Evolutionary conservation across 1,140 invertebrate genomes (phyloP), one percentile per base, ranked within the genome.

Genomic region (Lasioglossum baleicum): DNA sequence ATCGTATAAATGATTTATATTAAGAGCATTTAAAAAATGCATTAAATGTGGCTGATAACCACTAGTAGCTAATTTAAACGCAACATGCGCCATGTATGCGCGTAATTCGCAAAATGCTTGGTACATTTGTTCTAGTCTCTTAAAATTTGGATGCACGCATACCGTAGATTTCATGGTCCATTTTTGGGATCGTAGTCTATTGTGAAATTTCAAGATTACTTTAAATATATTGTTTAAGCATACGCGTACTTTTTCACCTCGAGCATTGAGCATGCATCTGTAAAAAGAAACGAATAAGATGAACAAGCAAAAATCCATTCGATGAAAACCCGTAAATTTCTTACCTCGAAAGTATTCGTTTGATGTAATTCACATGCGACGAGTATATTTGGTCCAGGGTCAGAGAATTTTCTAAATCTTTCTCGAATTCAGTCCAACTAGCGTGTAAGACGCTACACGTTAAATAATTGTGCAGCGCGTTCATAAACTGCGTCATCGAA

Each of bases 401-500:
- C 8, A 93, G 92, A 0, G 94, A 95, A 60, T 93, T 93, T 80
- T 94, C 91, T 11, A 97, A 87, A 86, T 95, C 95, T 67, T 94
- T 94, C 86, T 96, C 95, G 71, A 97, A 96, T 63, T 95, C 93
- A 4, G 93, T 93, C 96, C 96, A 97, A 26, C 95, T 96, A 1
- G 94, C 93, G 60, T 96, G 94, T 7, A 97, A 92, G 8, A 96
- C 96, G 67, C 95, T 96, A 7, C 95, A 95, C 0, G 95, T 95
- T 60, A 96, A 92, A 88, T 97, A 96, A 89, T 95, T 96, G 83
- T 96, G 95, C 13, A 97, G 87, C 0, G 95, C 95, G 71, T 95
- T 94, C 74, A 96, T 94, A 84, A 96, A 95, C 67, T 96, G 96
- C 61, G 95, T 95, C 95, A 97, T 96, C 31, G 95, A 94, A 86